phyloP scores from a whole-genome alignment of 2,888 invertebrate genomes.

The Leptarthrus brevirostris region DNA sequence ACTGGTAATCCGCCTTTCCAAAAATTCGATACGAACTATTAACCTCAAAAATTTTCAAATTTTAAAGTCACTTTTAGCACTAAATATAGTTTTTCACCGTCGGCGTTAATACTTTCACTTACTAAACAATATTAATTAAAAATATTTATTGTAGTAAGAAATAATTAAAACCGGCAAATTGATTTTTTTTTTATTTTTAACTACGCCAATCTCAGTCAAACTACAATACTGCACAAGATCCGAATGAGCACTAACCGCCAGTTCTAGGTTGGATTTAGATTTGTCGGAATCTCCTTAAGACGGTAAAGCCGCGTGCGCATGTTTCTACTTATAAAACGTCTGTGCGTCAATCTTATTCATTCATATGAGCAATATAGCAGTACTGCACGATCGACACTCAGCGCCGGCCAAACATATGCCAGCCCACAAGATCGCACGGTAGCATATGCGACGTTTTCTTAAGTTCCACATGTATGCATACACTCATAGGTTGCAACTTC shows the following conservation, averaged over 20 bases:
- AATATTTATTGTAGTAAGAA: neutral
- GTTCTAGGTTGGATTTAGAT: constrained; percentile 44
- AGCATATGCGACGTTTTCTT: constrained; percentile 3
- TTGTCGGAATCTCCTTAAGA: constrained; percentile 40
- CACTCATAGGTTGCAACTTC: neutral
- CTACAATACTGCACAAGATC: constrained; percentile 38
- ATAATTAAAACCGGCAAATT: too few relatives aligned
- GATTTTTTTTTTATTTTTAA: too few relatives aligned
- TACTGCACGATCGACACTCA: constrained; percentile 20
- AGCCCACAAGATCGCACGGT: neutral
- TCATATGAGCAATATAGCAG: constrained; percentile 41
- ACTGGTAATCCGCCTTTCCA: constrained; percentile 35
- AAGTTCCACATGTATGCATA: neutral
- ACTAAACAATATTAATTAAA: neutral
- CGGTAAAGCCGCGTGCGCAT: constrained; percentile 45
- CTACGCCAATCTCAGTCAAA: neutral
- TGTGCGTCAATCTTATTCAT: constrained; percentile 45
- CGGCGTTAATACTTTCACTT: neutral
- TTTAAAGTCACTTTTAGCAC: constrained; percentile 2
- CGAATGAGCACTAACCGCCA: constrained; percentile 39
- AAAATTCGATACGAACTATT: too few relatives aligned
- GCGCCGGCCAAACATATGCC: neutral
- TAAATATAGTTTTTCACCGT: neutral
- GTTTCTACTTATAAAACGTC: constrained; percentile 34
- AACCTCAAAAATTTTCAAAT: neutral